Evolutionary conservation across 2,113 vertebrate species (phyloP), one percentile per base, ranked within the genome.

Genomic region (Melospiza georgiana): DNA sequence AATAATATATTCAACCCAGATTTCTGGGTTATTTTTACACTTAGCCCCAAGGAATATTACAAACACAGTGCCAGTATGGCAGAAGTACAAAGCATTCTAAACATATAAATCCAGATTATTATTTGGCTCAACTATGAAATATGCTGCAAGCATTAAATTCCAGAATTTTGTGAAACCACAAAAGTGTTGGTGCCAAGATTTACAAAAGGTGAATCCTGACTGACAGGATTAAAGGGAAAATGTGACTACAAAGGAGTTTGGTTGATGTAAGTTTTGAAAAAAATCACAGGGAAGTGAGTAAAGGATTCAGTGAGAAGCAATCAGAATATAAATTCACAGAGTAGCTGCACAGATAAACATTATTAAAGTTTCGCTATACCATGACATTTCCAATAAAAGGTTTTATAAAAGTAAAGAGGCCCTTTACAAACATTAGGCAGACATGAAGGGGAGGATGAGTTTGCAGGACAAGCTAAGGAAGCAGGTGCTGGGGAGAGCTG

Each of bases 31-130:
- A 63, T 76, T 80, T 90, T 86, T 86, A 63, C 15, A 52, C 43
- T 55, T 90, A 62, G n/a, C 48, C 68, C 30, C 39, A 62, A 63
- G 39, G 54, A 82, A 72, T 35, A 23, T 72, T 55, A 46, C 16
- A 79, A 74, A 54, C 7, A 2, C 46, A 27, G 25, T 72, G 79
- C 87, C 71, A 83, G 33, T 37, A 67, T 75, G 79, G 44, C 75
- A 87, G 51, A 75, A 82, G 24, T 71, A 78, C 65, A 94, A 94
- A 94, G 43, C 57, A 49, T 79, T 95, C 46, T 90, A 24, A 78
- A 67, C 0, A 0, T n/a, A 63, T 76, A 75, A 87, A 78, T 71
- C 15, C 43, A 58, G 39, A 63, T 87, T 78, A 88, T 37, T 67
- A 78, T 35, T 87, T 88, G 83, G 37, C 61, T 94, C 15, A 11